Evolutionary conservation across 2,888 invertebrate genomes (phyloP).

Genomic region (Junonia oenone): DNA sequence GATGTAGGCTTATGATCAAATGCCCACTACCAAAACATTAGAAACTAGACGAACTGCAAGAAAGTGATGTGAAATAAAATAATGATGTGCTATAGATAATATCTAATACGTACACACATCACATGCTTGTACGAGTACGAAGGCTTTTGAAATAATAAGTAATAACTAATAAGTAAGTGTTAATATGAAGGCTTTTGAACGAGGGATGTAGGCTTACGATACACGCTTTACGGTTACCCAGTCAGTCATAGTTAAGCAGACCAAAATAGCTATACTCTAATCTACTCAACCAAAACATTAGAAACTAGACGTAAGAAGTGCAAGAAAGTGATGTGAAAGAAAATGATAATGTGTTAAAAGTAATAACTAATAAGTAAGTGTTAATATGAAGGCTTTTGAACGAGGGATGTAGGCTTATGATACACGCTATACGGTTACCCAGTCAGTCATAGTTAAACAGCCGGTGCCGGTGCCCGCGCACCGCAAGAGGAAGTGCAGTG

Average conservation of each 20-base stretch:
- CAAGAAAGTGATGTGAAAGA: background rate
- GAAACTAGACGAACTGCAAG: background rate
- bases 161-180: no score
- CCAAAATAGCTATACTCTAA: background rate
- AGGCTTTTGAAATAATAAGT: no score
- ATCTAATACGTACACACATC: no score
- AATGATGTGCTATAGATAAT: no score
- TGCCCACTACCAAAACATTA: background rate
- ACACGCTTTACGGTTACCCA: constrained; percentile 6
- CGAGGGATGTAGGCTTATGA: constrained; percentile 12
- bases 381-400: constrained; percentile 1
- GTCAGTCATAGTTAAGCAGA: constrained; percentile 37
- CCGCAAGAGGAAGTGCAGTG: constrained; percentile 67
- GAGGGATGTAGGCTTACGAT: no score
- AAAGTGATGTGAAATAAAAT: no score
- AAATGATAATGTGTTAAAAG: background rate
- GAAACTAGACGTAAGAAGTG: background rate
- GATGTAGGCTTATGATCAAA: background rate
- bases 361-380: background rate
- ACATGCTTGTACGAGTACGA: no score
- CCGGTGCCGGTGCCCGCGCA: constrained; percentile 36
- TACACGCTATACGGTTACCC: constrained; percentile 7
- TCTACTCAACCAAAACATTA: background rate
- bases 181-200: no score
- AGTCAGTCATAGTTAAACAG: constrained; percentile 38